Evolutionary conservation across 2,113 vertebrate species (phyloP).

Genomic region (Thamnaconus septentrionalis): DNA sequence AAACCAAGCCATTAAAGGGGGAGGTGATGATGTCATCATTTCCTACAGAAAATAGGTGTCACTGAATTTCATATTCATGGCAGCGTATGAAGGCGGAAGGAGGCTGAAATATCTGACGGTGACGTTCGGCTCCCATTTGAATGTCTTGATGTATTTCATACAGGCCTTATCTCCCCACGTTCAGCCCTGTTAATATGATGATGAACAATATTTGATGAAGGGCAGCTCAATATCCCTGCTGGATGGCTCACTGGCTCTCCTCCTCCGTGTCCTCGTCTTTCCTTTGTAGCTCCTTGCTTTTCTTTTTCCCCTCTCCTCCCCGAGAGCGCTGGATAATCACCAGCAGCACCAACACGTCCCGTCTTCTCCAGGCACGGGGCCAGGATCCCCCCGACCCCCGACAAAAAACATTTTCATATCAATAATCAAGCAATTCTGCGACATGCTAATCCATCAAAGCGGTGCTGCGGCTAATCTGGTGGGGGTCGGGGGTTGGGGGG

Average conservation of each 20-base stretch:
- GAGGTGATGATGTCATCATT: conserved; percentile 78
- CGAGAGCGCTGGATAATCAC: conserved; percentile 73
- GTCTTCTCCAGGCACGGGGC: conserved; percentile 33
- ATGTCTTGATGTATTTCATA: conserved; percentile 55
- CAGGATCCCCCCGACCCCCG: conserved; percentile 48
- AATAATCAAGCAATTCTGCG: conserved; percentile 98
- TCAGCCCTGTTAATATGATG: conserved; percentile 87
- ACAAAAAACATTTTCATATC: conserved; percentile 96
- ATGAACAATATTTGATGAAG: conserved; percentile 87
- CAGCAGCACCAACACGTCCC: conserved; percentile 21
- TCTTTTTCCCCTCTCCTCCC: conserved; percentile 64
- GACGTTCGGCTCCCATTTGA: conserved; percentile 77
- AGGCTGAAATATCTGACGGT: conserved; percentile 75
- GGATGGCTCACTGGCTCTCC: conserved; percentile 73
- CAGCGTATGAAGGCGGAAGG: conserved; percentile 37
- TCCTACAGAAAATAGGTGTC: conserved; percentile 64
- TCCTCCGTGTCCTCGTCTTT: conserved; percentile 73
- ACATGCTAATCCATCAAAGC: conserved; percentile 99
- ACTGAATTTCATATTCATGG: conserved; percentile 68
- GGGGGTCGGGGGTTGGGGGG: conserved; percentile 58
- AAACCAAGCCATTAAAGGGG: conserved; percentile 74
- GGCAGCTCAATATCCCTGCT: conserved; percentile 77
- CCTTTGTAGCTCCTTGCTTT: conserved; percentile 76
- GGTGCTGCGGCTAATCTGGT: conserved; percentile 89
- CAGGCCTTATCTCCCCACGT: conserved; percentile 79